Evolutionary conservation across 1,140 invertebrate species (phyloP).

Genomic region (Heterodera schachtii): DNA sequence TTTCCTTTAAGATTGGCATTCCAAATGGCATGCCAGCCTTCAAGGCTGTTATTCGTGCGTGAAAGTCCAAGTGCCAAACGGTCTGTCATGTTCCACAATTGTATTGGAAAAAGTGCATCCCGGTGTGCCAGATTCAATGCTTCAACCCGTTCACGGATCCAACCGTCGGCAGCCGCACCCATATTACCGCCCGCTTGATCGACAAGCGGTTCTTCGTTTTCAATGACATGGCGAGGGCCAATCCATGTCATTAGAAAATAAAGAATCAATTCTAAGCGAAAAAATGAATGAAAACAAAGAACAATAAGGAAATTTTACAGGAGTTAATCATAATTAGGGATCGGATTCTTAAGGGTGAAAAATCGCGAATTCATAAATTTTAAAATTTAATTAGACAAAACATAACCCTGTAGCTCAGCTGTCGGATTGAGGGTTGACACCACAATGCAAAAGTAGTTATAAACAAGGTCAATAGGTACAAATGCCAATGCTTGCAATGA

Average conservation of each 20-base stretch:
- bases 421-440: background rate
- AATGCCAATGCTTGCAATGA: background rate
- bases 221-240: slow-evolving; percentile 5
- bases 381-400: no score
- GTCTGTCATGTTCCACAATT: slow-evolving; percentile 5
- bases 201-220: background rate
- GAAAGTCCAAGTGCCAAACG: background rate
- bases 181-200: background rate
- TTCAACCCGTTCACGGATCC: background rate
- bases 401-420: background rate
- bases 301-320: no score
- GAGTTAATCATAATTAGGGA: no score
- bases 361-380: no score
- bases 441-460: background rate
- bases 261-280: background rate
- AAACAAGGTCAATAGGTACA: slow-evolving; percentile 1
- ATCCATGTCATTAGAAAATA: slow-evolving; percentile 1
- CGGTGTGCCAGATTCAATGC: background rate
- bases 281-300: no score
- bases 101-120: background rate
- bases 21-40: slow-evolving; percentile 5
- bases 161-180: background rate
- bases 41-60: slow-evolving; percentile 1
- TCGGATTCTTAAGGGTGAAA: no score
- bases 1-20: background rate